Conservation (phyloP, 2,888 invertebrate species). For the Lamellibrachia satsuma region DNA sequence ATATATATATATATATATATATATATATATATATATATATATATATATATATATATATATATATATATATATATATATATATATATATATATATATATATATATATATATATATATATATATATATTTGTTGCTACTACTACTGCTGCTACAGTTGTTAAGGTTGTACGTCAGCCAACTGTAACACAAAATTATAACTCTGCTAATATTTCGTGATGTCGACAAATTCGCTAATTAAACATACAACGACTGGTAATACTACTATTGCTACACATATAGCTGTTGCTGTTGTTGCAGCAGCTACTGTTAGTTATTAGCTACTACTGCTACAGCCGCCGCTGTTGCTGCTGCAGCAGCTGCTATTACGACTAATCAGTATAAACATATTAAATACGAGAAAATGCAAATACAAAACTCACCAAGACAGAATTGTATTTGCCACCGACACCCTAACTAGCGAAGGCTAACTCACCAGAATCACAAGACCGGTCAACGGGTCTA, state of each 20-base stretch:
- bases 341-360: too few species aligned
- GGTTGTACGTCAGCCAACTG: background rate
- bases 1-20: too few species aligned
- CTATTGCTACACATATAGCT: too few species aligned
- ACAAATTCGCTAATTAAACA: background rate
- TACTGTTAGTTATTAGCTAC: background rate
- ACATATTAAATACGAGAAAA: background rate
- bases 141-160: too few species aligned
- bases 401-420: background rate
- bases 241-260: too few species aligned
- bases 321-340: background rate
- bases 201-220: background rate
- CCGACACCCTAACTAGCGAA: background rate
- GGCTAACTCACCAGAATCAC: constrained; percentile 27
- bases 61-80: too few species aligned
- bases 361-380: background rate
- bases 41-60: too few species aligned
- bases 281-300: too few species aligned
- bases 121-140: too few species aligned
- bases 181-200: background rate
- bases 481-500: constrained; percentile 31
- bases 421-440: background rate
- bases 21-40: too few species aligned
- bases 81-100: too few species aligned
- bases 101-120: too few species aligned